Evolutionary conservation across 1,140 invertebrate genomes (phyloP).

Genomic region (Anoplolepis gracilipes): DNA sequence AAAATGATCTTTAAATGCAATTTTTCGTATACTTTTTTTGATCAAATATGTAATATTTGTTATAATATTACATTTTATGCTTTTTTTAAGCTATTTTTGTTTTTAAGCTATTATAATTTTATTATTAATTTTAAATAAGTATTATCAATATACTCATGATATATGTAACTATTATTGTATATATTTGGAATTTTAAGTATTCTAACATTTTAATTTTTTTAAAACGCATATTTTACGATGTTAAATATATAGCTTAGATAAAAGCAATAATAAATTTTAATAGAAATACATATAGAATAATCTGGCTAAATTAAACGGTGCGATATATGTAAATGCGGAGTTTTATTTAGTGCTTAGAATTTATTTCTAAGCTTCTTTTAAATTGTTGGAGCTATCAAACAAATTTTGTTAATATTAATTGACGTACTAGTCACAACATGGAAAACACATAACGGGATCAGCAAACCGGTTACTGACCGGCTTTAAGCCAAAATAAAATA

Average conservation of each 20-base stretch:
- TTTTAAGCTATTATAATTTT: background rate
- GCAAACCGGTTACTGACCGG: slow-evolving; percentile 50
- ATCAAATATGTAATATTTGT: background rate
- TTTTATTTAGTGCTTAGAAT: background rate
- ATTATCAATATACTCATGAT: background rate
- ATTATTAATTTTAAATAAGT: background rate
- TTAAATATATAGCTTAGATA: background rate
- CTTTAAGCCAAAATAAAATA: slow-evolving; percentile 33
- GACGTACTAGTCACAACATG: background rate
- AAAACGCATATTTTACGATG: background rate
- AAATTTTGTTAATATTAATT: slow-evolving; percentile 13
- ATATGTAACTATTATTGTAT: background rate
- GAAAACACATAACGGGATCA: slow-evolving; percentile 56
- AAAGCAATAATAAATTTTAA: slow-evolving; percentile 7
- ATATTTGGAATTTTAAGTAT: background rate
- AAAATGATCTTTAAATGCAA: background rate
- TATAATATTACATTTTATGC: background rate
- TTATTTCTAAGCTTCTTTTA: background rate
- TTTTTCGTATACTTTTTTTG: background rate
- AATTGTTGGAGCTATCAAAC: background rate
- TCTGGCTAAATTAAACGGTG: background rate
- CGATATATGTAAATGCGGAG: background rate
- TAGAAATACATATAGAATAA: background rate
- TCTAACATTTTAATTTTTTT: background rate
- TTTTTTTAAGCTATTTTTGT: background rate